A percentile compares a stretch with the other conserved stretches of the same genome.
Conservation (phyloP, 2,797 vertebrate species). For the Tinamus major region DNA sequence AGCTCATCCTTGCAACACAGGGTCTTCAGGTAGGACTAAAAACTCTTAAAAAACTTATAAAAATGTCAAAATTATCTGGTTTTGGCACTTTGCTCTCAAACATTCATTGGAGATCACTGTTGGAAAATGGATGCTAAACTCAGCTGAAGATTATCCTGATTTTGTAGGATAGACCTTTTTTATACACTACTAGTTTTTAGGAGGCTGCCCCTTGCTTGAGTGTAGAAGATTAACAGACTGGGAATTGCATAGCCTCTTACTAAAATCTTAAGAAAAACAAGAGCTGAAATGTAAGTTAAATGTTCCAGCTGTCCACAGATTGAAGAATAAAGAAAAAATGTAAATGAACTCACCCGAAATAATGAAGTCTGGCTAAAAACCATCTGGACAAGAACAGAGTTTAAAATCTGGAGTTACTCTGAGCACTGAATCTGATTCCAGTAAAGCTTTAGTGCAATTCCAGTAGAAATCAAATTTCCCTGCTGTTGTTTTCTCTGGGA, state of each 20-base stretch:
- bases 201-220: neutral
- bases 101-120: neutral
- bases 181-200: neutral
- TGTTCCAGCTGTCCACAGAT: constrained; percentile 53
- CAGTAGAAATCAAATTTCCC: constrained; percentile 57
- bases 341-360: constrained; percentile 70
- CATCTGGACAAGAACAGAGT: constrained; percentile 27
- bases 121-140: neutral
- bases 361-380: constrained; percentile 56
- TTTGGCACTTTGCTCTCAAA: neutral
- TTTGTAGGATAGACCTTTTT: neutral
- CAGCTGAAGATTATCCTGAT: neutral
- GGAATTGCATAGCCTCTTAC: neutral
- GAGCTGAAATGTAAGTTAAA: constrained; percentile 49
- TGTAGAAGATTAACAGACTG: neutral
- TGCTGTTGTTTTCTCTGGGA: constrained; percentile 48
- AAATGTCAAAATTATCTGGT: neutral
- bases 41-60: neutral
- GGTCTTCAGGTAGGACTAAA: neutral
- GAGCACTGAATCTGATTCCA: constrained; percentile 53
- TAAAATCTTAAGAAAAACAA: constrained; percentile 44
- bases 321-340: constrained; percentile 57
- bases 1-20: neutral
- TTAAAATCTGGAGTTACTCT: constrained; percentile 70
- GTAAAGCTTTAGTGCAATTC: constrained; percentile 51